Evolutionary conservation across 2,797 vertebrate genomes (phyloP).

Genomic region (Meriones psammophilus): DNA sequence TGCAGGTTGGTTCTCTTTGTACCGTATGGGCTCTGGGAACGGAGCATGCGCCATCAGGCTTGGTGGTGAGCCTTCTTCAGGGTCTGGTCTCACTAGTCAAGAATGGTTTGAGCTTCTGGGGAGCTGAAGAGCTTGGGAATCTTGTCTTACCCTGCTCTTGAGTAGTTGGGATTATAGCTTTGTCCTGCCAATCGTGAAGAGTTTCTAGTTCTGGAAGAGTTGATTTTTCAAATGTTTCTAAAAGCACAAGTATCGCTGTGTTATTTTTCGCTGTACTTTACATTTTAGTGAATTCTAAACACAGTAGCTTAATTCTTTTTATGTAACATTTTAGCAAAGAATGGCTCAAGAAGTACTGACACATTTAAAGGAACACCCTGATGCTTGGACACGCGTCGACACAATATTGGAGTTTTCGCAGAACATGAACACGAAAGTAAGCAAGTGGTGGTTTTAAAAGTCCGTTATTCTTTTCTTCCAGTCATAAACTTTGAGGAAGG

Average conservation of each 20-base stretch:
- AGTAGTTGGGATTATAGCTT: neutral
- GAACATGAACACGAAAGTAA: conserved; percentile 99
- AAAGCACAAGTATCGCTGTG: conserved; percentile 11
- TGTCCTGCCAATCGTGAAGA: neutral
- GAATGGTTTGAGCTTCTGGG: neutral
- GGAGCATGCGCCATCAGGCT: neutral
- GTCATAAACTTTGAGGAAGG: conserved; percentile 95
- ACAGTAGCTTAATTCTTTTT: conserved; percentile 69
- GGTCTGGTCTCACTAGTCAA: neutral
- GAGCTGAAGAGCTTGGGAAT: neutral
- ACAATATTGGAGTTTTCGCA: conserved; percentile 99
- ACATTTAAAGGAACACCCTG: conserved; percentile 98
- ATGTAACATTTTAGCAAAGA: conserved; percentile 93
- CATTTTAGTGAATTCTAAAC: conserved; percentile 54
- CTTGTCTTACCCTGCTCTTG: too few relatives aligned
- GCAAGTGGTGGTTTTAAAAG: conserved; percentile 88
- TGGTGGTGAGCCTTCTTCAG: neutral
- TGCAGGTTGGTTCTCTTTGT: neutral
- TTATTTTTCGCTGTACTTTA: neutral
- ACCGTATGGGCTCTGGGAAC: neutral
- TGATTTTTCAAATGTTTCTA: conserved; percentile 2
- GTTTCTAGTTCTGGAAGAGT: neutral
- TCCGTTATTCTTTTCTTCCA: conserved; percentile 87
- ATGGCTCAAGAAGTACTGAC: conserved; percentile 99
- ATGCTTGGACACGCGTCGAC: conserved; percentile 99